A percentile compares a stretch with the other conserved stretches of the same genome.
These are phyloP conservation scores for Diachasmimorpha longicaudata DNA, from an alignment of 1,140 invertebrate species.

Conservation along the genomic window DNA sequence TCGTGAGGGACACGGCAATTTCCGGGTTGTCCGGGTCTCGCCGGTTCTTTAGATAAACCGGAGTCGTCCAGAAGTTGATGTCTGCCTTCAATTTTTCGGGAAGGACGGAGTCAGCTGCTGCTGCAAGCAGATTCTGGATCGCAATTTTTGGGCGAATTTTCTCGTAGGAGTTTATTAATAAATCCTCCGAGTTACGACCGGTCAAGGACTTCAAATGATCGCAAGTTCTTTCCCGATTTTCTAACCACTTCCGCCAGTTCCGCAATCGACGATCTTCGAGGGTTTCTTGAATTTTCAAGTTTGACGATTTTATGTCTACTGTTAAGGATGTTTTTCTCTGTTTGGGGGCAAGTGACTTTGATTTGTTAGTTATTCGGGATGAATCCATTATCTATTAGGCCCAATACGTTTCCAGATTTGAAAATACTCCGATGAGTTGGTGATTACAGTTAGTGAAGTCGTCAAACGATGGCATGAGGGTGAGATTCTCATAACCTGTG, in stretches of 20 bases:
- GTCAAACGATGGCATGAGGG: not conserved
- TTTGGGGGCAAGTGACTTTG: not conserved
- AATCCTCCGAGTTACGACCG: conserved; percentile 44
- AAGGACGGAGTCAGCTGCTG: conserved; percentile 45
- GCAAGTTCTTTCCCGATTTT: not conserved
- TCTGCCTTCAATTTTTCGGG: conserved; percentile 42
- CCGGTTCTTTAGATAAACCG: conserved; percentile 17
- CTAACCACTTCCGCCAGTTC: not conserved
- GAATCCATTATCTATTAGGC: not conserved
- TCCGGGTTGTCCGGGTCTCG: conserved; percentile 20
- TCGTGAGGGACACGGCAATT: conserved; percentile 17
- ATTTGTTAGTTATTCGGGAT: not conserved
- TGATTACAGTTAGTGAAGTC: not conserved
- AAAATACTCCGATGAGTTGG: not conserved
- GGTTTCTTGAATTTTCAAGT: not conserved
- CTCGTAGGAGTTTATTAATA: conserved; percentile 48
- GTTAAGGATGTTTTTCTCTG: not conserved
- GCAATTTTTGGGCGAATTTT: conserved; percentile 41
- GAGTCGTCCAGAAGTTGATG: conserved; percentile 42
- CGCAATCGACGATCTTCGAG: not conserved
- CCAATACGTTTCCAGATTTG: not conserved
- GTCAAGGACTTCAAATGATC: conserved; percentile 1
- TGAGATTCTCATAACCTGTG: not conserved
- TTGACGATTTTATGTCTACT: not conserved
- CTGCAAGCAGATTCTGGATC: conserved; percentile 42